Evolutionary conservation across 2,113 vertebrate genomes (phyloP), one percentile per base, ranked within the genome.

Genomic region (Eclectus roratus): DNA sequence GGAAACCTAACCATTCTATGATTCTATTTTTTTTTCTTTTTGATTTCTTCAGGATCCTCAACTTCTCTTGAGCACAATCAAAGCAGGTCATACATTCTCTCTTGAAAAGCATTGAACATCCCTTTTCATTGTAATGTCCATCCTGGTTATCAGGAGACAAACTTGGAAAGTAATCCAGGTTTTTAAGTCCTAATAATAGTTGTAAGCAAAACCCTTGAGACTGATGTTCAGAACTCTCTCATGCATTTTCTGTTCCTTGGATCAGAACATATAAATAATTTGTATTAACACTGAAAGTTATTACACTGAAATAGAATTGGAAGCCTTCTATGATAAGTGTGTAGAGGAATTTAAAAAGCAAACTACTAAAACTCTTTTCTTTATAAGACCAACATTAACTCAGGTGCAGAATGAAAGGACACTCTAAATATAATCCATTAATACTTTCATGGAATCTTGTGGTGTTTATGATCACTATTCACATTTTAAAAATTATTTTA

Each of bases 61-160:
- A 0, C 11, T 80, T 71, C 56, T 79, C n/a, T 69, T 23, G 9
- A 37, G 10, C 13, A 60, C 33, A 70, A 41, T 11, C 23, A 46
- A 37, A 39, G 25, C 28, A 49, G 31, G 25, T 10, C 18, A 19
- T 41, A 13, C 9, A 6, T 66, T 46, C 10, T 58, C 7, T 43
- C 29, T 14, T 68, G 69, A 47, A 53, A 52, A 86, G 7, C 49
- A 23, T 4, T 37, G 27, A 80, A 25, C 15, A n/a, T 5, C 20
- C 0, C 2, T 76, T 68, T 68, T 49, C 1, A 29, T 13, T 58
- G 31, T 6, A 6, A 11, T 25, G 9, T 13, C 35, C 13, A n/a
- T 46, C 18, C 35, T 53, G 11, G 17, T 46, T 47, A 44, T 21
- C 63, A 69, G 31, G 16, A 76, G 21, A 24, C 29, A 78, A 65